These are phyloP conservation scores for Brachionus calyciflorus DNA, from an alignment of 1,140 invertebrate genomes.

Conservation along the genomic window DNA sequence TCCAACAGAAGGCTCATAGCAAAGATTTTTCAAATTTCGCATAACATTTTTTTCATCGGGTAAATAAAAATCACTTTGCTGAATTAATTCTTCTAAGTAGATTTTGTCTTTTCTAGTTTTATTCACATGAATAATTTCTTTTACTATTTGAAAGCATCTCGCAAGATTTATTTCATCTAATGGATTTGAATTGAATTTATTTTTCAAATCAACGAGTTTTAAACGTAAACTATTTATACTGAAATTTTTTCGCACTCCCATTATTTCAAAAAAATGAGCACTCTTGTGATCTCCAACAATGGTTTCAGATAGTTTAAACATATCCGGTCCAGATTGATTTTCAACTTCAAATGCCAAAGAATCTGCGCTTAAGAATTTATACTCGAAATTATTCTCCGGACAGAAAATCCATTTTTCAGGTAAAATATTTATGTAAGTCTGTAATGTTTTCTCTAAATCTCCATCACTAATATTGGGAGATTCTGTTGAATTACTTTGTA, in stretches of 20 bases:
- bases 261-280: not conserved
- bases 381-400: not conserved
- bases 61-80: not conserved
- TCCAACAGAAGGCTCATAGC: not conserved
- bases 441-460: not conserved
- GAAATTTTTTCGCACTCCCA: not conserved
- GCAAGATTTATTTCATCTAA: not conserved
- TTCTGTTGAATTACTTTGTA: constrained; percentile 3
- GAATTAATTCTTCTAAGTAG: not conserved
- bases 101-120: not conserved
- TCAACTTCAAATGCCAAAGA: not conserved
- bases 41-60: constrained; percentile 20
- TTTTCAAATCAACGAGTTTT: not conserved
- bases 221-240: not conserved
- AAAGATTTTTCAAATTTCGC: not conserved
- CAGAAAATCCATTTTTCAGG: not conserved
- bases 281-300: not conserved
- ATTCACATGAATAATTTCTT: constrained; percentile 13
- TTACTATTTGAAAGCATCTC: not conserved
- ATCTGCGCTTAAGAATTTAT: not conserved
- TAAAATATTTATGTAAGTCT: not conserved
- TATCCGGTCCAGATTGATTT: not conserved
- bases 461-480: not conserved
- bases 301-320: not conserved
- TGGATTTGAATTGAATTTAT: not conserved